phyloP scores from a whole-genome alignment of 2,113 vertebrate genomes.

The Brachionichthys hirsutus region DNA sequence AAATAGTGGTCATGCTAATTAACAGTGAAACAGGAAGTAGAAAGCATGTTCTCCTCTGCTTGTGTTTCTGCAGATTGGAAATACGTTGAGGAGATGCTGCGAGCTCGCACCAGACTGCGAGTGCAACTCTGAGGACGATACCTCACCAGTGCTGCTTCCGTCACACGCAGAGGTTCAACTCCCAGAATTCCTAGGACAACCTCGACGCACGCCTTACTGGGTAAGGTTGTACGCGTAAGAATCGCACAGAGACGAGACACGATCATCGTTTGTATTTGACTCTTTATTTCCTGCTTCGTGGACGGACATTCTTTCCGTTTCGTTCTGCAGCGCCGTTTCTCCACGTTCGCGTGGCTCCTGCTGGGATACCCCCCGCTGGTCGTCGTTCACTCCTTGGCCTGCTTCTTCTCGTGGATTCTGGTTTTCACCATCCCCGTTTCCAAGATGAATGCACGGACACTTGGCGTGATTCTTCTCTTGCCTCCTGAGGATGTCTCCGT shows the following conservation, averaged over 20 bases:
- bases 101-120: constrained; percentile 53
- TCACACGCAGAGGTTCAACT: constrained; percentile 43
- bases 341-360: constrained; percentile 74
- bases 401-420: constrained; percentile 78
- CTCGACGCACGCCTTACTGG: constrained; percentile 65
- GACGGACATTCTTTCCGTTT: neutral
- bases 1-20: neutral
- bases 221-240: constrained; percentile 65
- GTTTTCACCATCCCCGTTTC: constrained; percentile 81
- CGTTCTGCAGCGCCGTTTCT: constrained; percentile 54
- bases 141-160: constrained; percentile 68
- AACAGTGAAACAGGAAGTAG: too few relatives aligned
- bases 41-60: too few relatives aligned
- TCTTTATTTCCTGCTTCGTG: neutral
- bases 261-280: neutral
- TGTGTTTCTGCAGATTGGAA: constrained; percentile 55
- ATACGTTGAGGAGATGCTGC: constrained; percentile 47
- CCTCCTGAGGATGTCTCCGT: constrained; percentile 71
- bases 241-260: neutral
- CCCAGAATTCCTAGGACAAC: neutral
- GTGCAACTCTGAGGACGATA: constrained; percentile 41
- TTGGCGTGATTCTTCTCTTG: constrained; percentile 71
- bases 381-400: constrained; percentile 76
- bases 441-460: constrained; percentile 76
- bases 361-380: constrained; percentile 75